phyloP scores from a whole-genome alignment of 2,797 vertebrate species.

The Carapus acus region DNA sequence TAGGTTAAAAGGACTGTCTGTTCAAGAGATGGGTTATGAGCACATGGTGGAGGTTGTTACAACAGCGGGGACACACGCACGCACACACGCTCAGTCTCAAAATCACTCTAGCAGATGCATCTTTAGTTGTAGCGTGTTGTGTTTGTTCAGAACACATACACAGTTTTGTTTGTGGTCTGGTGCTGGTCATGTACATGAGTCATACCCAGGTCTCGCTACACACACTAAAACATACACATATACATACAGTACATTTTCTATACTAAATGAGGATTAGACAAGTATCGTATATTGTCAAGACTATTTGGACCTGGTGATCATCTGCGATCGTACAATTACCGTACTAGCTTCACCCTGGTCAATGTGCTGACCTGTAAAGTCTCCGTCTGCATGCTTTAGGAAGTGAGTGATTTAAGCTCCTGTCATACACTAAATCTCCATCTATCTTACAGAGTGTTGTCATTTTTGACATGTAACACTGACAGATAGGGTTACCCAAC shows the following conservation, averaged over 20 bases:
- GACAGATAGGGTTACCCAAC: conserved; percentile 47
- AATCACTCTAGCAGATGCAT: conserved; percentile 20
- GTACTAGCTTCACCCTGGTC: too few species aligned
- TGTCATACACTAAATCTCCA: conserved; percentile 24
- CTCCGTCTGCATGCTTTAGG: conserved; percentile 1
- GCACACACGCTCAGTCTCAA: conserved; percentile 5
- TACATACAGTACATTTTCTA: too few species aligned
- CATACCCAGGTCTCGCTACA: too few species aligned
- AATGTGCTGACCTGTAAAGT: too few species aligned
- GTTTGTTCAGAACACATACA: conserved; percentile 47
- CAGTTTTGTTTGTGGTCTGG: conserved; percentile 41
- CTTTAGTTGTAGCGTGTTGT: conserved; percentile 35
- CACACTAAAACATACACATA: too few species aligned
- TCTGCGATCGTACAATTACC: too few species aligned
- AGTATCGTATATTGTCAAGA: too few species aligned
- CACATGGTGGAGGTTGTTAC: conserved; percentile 31
- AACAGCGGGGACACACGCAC: conserved; percentile 6
- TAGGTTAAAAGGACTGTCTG: conserved; percentile 14
- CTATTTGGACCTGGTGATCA: too few species aligned
- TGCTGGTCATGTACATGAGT: conserved; percentile 20
- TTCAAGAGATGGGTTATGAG: conserved; percentile 37
- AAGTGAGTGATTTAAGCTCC: conserved; percentile 39
- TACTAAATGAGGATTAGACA: too few species aligned
- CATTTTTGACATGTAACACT: conserved; percentile 44
- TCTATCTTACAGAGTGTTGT: conserved; percentile 50